Evolutionary conservation across 2,888 invertebrate genomes (phyloP).

Genomic region (Dinocampus coccinellae): DNA sequence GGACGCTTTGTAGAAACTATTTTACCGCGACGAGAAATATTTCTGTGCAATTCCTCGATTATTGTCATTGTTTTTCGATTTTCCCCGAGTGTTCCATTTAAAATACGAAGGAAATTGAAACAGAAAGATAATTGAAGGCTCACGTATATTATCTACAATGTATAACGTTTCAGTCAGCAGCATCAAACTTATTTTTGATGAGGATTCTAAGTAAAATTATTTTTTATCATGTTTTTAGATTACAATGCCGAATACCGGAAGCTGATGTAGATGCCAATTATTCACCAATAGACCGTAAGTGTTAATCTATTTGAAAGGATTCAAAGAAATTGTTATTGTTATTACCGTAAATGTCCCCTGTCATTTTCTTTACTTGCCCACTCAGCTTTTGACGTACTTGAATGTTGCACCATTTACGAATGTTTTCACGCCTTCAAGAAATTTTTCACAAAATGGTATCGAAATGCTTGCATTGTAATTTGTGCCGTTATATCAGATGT

Average conservation of each 20-base stretch:
- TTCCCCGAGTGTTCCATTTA: conserved; percentile 12
- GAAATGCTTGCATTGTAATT: conserved; percentile 31
- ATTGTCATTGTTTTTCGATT: conserved; percentile 11
- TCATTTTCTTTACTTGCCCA: neutral
- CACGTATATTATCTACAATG: neutral
- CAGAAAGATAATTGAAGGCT: neutral
- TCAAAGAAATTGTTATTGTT: neutral
- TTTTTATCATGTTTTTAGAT: conserved; percentile 8
- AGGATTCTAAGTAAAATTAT: conserved; percentile 12
- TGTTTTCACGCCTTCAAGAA: conserved; percentile 9
- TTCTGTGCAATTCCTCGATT: neutral
- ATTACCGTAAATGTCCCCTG: neutral
- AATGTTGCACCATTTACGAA: conserved; percentile 3
- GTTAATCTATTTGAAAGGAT: neutral
- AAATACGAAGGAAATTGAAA: neutral
- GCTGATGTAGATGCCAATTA: neutral
- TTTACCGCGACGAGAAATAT: neutral
- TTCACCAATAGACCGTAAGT: neutral
- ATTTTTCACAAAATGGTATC: conserved; percentile 28
- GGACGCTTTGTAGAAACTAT: neutral
- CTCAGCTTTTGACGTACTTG: conserved; percentile 27
- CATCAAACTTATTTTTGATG: neutral
- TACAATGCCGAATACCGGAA: neutral
- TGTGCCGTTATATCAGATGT: conserved; percentile 47
- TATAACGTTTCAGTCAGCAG: neutral